Conservation (phyloP, 1,140 invertebrate species). For the Tachypleus tridentatus region DNA sequence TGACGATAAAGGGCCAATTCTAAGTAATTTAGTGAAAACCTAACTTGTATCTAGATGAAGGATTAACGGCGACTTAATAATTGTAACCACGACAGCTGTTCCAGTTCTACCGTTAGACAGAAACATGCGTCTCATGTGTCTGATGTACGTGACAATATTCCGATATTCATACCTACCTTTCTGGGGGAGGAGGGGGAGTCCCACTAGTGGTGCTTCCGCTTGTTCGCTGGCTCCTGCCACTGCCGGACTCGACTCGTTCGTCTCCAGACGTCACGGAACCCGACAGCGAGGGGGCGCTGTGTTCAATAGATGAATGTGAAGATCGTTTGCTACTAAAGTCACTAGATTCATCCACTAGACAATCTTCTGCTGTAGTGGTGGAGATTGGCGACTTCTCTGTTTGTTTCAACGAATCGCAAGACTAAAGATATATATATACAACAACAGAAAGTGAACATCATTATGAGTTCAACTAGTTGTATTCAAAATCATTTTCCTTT, state of each 20-base stretch:
- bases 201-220: constrained; percentile 9
- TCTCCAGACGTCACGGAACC: constrained; percentile 7
- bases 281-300: constrained; percentile 10
- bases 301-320: constrained; percentile 18
- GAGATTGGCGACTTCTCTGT: constrained; percentile 6
- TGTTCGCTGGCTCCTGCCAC: constrained; percentile 11
- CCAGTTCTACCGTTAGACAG: no score
- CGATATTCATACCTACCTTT: constrained; percentile 14
- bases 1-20: no score
- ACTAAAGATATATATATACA: no score
- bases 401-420: no score
- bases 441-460: no score
- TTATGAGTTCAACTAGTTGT: no score
- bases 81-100: no score
- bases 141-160: not conserved
- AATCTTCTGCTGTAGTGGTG: constrained; percentile 10
- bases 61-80: no score
- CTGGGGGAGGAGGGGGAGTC: constrained; percentile 21
- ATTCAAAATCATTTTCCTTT: no score
- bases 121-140: no score
- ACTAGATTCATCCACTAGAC: constrained; percentile 6
- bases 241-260: constrained; percentile 1
- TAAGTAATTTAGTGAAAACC: no score
- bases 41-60: no score
- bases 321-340: constrained; percentile 18